Evolutionary conservation across 2,888 invertebrate genomes (phyloP).

Genomic region (Colostygia pectinataria): DNA sequence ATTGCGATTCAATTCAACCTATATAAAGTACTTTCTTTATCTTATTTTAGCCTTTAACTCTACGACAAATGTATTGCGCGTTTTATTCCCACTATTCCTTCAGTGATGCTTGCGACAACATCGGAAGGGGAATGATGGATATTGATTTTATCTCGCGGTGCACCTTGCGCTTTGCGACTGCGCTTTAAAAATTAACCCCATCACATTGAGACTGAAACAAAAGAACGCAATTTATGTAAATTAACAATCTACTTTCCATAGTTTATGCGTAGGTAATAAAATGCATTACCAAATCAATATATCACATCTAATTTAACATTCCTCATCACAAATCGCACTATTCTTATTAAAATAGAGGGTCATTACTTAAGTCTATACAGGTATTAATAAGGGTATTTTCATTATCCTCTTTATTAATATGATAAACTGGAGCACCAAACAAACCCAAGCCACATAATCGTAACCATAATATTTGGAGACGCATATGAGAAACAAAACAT

Average conservation of each 20-base stretch:
- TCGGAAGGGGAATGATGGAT: slow-evolving; percentile 9
- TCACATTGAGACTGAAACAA: slow-evolving; percentile 23
- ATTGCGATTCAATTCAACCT: slow-evolving; percentile 50
- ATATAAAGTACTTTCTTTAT: slow-evolving; percentile 31
- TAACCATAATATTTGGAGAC: slow-evolving; percentile 23
- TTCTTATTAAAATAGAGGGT: too few species aligned
- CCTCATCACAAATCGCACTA: too few species aligned
- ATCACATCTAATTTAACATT: too few species aligned
- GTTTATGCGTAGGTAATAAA: too few species aligned
- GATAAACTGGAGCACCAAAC: background rate
- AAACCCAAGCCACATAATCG: background rate
- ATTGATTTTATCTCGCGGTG: slow-evolving; percentile 20
- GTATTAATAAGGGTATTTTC: too few species aligned
- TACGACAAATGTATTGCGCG: slow-evolving; percentile 32
- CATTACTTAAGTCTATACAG: too few species aligned
- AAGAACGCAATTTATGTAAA: slow-evolving; percentile 13
- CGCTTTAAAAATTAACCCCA: slow-evolving; percentile 9
- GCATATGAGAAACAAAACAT: slow-evolving; percentile 19
- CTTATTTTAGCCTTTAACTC: slow-evolving; percentile 49
- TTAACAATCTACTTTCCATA: too few species aligned
- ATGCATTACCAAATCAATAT: slow-evolving; percentile 1
- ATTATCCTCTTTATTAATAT: too few species aligned
- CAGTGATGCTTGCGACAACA: slow-evolving; percentile 3
- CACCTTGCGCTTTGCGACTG: slow-evolving; percentile 21
- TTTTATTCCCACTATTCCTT: slow-evolving; percentile 28